These are phyloP conservation scores for Gulo gulo DNA, from an alignment of 2,113 vertebrate species.

Conservation along the genomic window DNA sequence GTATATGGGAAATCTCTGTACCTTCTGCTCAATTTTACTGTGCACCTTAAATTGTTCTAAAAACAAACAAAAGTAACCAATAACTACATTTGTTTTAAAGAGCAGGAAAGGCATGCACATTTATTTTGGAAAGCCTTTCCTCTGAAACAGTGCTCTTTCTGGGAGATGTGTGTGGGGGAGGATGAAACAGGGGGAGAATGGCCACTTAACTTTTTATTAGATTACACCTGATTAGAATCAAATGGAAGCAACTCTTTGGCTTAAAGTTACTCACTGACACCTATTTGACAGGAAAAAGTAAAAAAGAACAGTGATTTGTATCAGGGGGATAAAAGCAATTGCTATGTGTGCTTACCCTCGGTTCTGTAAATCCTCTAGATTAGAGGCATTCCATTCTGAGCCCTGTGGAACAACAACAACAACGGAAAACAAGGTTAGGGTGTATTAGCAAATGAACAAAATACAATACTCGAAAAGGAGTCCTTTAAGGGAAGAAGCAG, in stretches of 20 bases:
- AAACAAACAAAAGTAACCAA: neutral
- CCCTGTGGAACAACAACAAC: slow-evolving; percentile 83
- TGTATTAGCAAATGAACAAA: slow-evolving; percentile 36
- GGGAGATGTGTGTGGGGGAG: neutral
- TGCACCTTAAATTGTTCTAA: neutral
- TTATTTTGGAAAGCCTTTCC: slow-evolving; percentile 44
- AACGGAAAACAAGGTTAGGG: slow-evolving; percentile 52
- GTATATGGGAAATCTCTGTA: neutral
- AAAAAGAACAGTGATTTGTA: slow-evolving; percentile 41
- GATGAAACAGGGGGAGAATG: neutral
- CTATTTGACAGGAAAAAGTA: neutral
- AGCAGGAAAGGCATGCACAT: neutral
- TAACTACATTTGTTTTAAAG: slow-evolving; percentile 11
- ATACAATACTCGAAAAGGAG: neutral
- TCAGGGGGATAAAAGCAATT: neutral
- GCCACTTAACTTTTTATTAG: neutral
- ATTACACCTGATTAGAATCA: slow-evolving; percentile 14
- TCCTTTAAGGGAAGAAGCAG: neutral
- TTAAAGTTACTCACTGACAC: slow-evolving; percentile 9
- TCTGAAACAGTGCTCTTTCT: neutral
- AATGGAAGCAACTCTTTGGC: slow-evolving; percentile 7
- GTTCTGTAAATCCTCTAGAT: slow-evolving; percentile 97
- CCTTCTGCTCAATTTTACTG: neutral
- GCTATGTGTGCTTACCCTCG: slow-evolving; percentile 90
- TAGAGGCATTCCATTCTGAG: slow-evolving; percentile 98